phyloP scores from a whole-genome alignment of 2,113 vertebrate species.

The Brachyhypopomus gauderio region DNA sequence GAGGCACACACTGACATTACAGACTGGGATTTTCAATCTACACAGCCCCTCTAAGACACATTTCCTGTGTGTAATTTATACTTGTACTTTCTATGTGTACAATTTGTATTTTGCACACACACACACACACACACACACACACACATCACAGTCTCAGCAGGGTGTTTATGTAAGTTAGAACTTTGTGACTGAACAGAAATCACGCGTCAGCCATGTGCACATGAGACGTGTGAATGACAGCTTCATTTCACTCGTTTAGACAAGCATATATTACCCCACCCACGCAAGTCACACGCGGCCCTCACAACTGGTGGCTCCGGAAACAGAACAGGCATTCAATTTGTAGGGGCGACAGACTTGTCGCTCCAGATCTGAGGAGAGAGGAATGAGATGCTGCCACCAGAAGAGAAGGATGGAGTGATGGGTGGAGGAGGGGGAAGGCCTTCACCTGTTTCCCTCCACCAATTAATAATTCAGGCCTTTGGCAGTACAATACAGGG shows the following conservation, averaged over 20 bases:
- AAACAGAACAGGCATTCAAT: not conserved
- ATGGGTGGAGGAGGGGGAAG: conserved; percentile 2
- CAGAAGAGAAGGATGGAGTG: not conserved
- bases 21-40: conserved; percentile 32
- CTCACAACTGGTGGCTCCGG: not conserved
- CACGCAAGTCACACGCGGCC: not conserved
- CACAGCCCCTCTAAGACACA: conserved; percentile 53
- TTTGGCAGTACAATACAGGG: conserved; percentile 45
- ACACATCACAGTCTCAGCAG: not conserved
- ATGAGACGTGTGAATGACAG: not conserved
- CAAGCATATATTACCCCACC: conserved; percentile 16
- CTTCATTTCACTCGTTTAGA: not conserved
- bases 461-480: conserved; percentile 52
- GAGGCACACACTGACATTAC: conserved; percentile 67
- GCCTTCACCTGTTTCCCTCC: conserved; percentile 27
- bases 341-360: not conserved
- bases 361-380: conserved; percentile 1
- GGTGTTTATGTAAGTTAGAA: conserved; percentile 2
- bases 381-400: not conserved
- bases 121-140: not conserved
- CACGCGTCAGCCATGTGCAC: not conserved
- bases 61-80: not conserved
- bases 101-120: no score
- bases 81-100: no score
- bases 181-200: conserved; percentile 9